Evolutionary conservation across 2,797 vertebrate genomes (phyloP).

Genomic region (Sciurus carolinensis): DNA sequence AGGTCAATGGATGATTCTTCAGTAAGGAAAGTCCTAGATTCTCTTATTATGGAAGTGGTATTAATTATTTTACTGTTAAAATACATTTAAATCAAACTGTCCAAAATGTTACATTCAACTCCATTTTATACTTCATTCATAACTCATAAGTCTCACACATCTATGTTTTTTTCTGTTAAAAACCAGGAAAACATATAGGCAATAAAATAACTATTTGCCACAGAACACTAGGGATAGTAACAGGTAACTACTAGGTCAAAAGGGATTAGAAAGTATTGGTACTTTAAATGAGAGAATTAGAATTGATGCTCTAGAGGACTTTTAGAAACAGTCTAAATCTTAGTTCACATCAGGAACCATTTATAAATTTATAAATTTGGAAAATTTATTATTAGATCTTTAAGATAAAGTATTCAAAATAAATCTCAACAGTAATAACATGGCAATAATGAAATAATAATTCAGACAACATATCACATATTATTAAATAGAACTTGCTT

Average conservation of each 20-base stretch:
- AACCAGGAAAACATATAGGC: conserved; percentile 5
- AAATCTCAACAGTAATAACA: conserved; percentile 27
- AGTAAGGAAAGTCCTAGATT: background rate
- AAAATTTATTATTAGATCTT: conserved; percentile 50
- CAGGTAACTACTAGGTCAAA: background rate
- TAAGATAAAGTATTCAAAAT: conserved; percentile 61
- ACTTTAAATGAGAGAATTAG: background rate
- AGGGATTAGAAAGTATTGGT: background rate
- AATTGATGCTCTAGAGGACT: background rate
- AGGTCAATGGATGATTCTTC: conserved; percentile 26
- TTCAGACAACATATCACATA: background rate
- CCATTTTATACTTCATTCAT: conserved; percentile 41
- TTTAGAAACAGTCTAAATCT: background rate
- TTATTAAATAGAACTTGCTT: background rate
- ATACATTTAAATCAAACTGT: conserved; percentile 18
- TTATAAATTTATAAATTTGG: background rate
- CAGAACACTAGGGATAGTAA: background rate
- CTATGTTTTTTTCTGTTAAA: conserved; percentile 9
- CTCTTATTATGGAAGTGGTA: background rate
- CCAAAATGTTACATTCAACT: conserved; percentile 44
- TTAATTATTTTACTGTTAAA: conserved; percentile 29
- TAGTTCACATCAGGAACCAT: background rate
- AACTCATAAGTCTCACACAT: conserved; percentile 10
- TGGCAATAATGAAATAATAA: conserved; percentile 5
- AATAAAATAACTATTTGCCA: conserved; percentile 25